Evolutionary conservation across 2,797 vertebrate genomes (phyloP).

Genomic region (Cyprinella venusta): DNA sequence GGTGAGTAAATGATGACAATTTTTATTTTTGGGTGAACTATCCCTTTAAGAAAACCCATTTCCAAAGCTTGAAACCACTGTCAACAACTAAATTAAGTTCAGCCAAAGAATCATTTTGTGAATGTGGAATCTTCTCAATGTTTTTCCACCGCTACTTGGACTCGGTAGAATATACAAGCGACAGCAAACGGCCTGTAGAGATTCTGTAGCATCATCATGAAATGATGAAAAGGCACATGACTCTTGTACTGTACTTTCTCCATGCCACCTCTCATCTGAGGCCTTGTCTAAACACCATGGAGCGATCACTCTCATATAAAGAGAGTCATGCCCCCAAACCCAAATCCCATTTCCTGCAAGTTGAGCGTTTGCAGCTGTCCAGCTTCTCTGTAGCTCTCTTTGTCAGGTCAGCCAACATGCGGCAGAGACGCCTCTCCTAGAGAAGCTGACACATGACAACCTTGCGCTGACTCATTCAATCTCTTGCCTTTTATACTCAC

Average conservation of each 20-base stretch:
- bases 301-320: conserved; percentile 50
- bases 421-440: conserved; percentile 50
- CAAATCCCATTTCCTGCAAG: conserved; percentile 61
- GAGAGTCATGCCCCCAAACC: conserved; percentile 57
- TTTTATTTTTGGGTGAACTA: no score
- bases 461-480: conserved; percentile 62
- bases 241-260: conserved; percentile 32
- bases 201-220: conserved; percentile 35
- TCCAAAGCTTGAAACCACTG: conserved; percentile 14
- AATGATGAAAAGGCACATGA: conserved; percentile 37
- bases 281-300: conserved; percentile 46
- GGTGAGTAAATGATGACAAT: no score
- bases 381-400: conserved; percentile 55
- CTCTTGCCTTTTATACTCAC: conserved; percentile 50
- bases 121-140: conserved; percentile 4
- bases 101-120: conserved; percentile 4
- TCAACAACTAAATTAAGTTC: conserved; percentile 29
- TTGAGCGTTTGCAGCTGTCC: conserved; percentile 60
- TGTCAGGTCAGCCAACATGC: conserved; percentile 59
- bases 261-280: conserved; percentile 41
- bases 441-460: conserved; percentile 64
- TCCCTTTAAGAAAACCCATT: conserved; percentile 8
- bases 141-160: conserved; percentile 22
- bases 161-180: conserved; percentile 18
- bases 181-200: neutral